Evolutionary conservation across 2,113 vertebrate genomes (phyloP).

Genomic region (Alligator sinensis): DNA sequence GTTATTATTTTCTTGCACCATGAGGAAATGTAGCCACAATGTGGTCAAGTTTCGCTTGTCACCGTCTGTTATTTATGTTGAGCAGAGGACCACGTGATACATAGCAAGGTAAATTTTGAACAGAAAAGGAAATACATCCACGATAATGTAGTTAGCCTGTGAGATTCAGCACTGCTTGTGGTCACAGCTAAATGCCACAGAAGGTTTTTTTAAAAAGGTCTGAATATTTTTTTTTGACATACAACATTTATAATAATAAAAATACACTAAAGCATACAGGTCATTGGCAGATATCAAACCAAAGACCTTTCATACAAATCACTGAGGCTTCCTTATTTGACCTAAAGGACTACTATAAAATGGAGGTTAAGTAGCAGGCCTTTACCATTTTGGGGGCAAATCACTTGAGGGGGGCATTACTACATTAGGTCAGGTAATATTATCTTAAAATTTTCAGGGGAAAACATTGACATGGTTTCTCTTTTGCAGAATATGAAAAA

Average conservation of each 20-base stretch:
- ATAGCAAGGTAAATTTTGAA: neutral
- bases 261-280: neutral
- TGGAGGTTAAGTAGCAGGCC: neutral
- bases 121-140: neutral
- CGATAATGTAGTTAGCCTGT: neutral
- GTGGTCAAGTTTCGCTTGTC: constrained; percentile 50
- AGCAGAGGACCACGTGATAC: constrained; percentile 1
- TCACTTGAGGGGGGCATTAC: neutral
- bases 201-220: neutral
- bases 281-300: neutral
- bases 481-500: neutral
- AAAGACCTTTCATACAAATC: neutral
- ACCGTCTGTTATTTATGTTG: constrained; percentile 57
- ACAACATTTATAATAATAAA: neutral
- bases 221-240: neutral
- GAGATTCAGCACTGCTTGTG: neutral
- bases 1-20: neutral
- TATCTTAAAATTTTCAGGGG: neutral
- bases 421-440: neutral
- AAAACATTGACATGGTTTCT: neutral
- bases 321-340: neutral
- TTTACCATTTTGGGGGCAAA: neutral
- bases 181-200: neutral
- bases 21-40: neutral
- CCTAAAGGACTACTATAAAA: neutral